Base-by-base conservation (phyloP, 1,140 invertebrate species). In the Oncopeltus fasciatus region DNA sequence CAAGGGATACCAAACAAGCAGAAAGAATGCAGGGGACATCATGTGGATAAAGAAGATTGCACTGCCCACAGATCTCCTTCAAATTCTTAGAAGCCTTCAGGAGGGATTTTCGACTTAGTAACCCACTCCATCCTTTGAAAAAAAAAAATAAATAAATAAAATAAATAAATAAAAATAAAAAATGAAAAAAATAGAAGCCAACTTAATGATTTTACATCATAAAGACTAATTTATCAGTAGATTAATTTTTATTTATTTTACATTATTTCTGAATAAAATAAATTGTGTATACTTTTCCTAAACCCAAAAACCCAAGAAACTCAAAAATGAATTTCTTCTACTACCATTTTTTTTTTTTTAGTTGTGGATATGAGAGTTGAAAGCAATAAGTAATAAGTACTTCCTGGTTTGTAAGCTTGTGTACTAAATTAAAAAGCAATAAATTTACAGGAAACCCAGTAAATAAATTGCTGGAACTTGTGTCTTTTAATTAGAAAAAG, bases 1-100 rank as follows among this genome's bases (percentile, higher is more conserved):
- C 96, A 21, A 98, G 81, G 58, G 94, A 97, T 14, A 98, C 92
- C 18, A 99, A 80, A 76, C 96, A 99, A 18, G 95, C 97, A 67
- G 92, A 95, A 44, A 98, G 79, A 63, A 99, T 93, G 71, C 87
- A 89, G 0, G 94, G 94, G 58, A 84, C 83, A 47, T 86, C 85
- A 51, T 77, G 76, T 2, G 88, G 87, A 73, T 88, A 88, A 69
- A 91, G 78, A 51, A 91, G 76, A 33, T 81, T 81, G 74, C 95
- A 98, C 71, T 92, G 89, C 51, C 82, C 81, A 74, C 95, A 98
- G 69, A 93, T 84, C 64, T 96, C 92, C 70, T 89, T 88, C 60
- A 98, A 77, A 70, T 88, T 83, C 69, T 87, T 87, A 56, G 91
- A 94, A 11, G 89, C 89, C 69, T 87, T 84, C 62, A 88, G 76